These are phyloP conservation scores for Boleophthalmus pectinirostris DNA, from an alignment of 2,113 vertebrate species.

Conservation along the genomic window DNA sequence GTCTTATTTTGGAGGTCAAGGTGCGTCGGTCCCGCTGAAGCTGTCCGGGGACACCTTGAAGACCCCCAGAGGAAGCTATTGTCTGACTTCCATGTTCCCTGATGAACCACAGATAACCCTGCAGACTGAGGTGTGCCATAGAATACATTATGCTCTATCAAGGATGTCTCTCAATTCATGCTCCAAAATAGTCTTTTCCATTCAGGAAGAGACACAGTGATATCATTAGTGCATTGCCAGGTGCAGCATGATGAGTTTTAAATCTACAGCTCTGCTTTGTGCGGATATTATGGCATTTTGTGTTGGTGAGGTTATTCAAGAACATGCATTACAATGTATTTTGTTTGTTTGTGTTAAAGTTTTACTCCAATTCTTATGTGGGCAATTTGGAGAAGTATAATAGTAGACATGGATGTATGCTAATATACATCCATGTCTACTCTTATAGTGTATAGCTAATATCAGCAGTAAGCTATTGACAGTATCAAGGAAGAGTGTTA, in stretches of 20 bases:
- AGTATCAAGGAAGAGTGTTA: background rate
- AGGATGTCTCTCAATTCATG: constrained; percentile 73
- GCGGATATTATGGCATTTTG: background rate
- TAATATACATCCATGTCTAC: too few species aligned
- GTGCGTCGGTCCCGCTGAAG: constrained; percentile 59
- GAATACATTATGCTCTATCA: constrained; percentile 59
- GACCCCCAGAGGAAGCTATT: constrained; percentile 66
- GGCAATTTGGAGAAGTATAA: too few species aligned
- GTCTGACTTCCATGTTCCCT: constrained; percentile 79
- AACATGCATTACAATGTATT: too few species aligned
- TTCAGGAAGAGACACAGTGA: constrained; percentile 24
- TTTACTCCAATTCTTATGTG: too few species aligned
- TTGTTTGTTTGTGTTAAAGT: too few species aligned
- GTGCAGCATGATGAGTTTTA: constrained; percentile 1
- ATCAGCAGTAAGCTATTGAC: background rate
- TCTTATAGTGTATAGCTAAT: background rate
- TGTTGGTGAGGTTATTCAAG: background rate
- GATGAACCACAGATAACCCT: constrained; percentile 79
- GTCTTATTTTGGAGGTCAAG: constrained; percentile 54
- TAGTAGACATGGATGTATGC: too few species aligned
- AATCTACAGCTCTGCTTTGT: background rate
- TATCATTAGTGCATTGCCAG: constrained; percentile 23
- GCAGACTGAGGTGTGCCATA: constrained; percentile 56
- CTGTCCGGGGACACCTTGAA: constrained; percentile 47
- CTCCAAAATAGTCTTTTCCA: constrained; percentile 66